Evolutionary conservation across 2,113 vertebrate genomes (phyloP).

Genomic region (Mormyrus lacerda): DNA sequence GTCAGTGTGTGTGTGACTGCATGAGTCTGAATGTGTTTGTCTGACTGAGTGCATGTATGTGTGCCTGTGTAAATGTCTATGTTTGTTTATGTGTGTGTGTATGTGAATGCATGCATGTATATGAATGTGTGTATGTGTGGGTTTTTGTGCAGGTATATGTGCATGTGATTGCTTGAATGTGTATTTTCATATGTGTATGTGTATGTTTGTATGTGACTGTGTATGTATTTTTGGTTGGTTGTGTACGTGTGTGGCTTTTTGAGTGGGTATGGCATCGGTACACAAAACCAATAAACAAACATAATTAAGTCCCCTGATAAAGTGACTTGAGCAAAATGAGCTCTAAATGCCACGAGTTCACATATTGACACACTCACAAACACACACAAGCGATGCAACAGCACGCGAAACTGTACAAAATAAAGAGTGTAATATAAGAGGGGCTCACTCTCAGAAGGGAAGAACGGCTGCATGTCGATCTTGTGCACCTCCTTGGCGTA

Average conservation of each 20-base stretch:
- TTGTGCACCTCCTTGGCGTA: constrained; percentile 98
- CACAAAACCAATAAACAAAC: not conserved
- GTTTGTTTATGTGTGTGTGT: not conserved
- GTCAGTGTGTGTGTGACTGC: not conserved
- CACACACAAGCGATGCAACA: not conserved
- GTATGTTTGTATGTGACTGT: not conserved
- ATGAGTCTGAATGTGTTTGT: not conserved
- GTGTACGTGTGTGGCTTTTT: not conserved
- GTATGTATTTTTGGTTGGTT: no score
- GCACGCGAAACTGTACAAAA: not conserved
- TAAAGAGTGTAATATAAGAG: not conserved
- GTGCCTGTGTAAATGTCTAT: not conserved
- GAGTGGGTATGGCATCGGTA: not conserved
- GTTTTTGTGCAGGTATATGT: not conserved
- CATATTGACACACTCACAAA: not conserved
- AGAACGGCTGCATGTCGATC: constrained; percentile 79
- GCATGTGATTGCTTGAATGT: not conserved
- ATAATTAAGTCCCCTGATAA: not conserved
- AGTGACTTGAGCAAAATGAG: not conserved
- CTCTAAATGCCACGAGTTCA: not conserved
- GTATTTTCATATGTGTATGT: not conserved
- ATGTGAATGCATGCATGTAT: not conserved
- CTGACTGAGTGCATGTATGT: not conserved
- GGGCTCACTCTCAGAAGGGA: constrained; percentile 80
- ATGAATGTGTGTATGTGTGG: not conserved